Evolutionary conservation across 2,113 vertebrate species (phyloP).

Genomic region (Hippocampus mohnikei): DNA sequence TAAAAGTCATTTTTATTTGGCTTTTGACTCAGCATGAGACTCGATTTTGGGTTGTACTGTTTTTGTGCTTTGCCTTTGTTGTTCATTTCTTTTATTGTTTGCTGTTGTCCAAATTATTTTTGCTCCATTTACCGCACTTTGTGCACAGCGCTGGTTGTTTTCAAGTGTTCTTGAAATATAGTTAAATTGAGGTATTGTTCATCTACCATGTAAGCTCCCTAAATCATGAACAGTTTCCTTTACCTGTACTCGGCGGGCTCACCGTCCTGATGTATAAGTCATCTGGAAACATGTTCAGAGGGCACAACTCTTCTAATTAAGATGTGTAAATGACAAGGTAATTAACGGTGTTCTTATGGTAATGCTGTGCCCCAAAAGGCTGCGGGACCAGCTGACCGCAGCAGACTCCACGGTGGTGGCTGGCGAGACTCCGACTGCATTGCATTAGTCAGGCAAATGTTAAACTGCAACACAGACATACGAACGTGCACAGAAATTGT

Average conservation of each 20-base stretch:
- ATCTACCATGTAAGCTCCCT: slow-evolving; percentile 14
- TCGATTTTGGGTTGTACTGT: too few relatives aligned
- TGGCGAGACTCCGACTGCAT: slow-evolving; percentile 56
- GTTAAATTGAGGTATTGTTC: neutral
- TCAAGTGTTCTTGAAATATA: neutral
- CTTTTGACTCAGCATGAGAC: too few relatives aligned
- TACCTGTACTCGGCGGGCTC: slow-evolving; percentile 18
- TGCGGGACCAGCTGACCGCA: slow-evolving; percentile 66
- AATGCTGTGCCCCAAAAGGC: slow-evolving; percentile 59
- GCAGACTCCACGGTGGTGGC: slow-evolving; percentile 56
- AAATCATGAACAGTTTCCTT: slow-evolving; percentile 9
- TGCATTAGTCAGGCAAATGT: slow-evolving; percentile 68
- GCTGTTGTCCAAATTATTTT: too few relatives aligned
- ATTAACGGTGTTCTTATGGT: slow-evolving; percentile 75
- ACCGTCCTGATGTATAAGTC: slow-evolving; percentile 65
- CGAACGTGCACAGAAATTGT: slow-evolving; percentile 38
- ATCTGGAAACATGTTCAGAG: slow-evolving; percentile 53
- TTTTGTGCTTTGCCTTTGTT: too few relatives aligned
- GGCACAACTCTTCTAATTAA: slow-evolving; percentile 64
- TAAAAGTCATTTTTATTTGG: too few relatives aligned
- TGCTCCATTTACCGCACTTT: too few relatives aligned
- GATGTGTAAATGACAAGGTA: slow-evolving; percentile 72
- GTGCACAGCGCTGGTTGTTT: too few relatives aligned
- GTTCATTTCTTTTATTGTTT: too few relatives aligned
- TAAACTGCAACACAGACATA: slow-evolving; percentile 54